Evolutionary conservation across 2,113 vertebrate species (phyloP), one percentile per base, ranked within the genome.

Genomic region (Puntigrus tetrazona): DNA sequence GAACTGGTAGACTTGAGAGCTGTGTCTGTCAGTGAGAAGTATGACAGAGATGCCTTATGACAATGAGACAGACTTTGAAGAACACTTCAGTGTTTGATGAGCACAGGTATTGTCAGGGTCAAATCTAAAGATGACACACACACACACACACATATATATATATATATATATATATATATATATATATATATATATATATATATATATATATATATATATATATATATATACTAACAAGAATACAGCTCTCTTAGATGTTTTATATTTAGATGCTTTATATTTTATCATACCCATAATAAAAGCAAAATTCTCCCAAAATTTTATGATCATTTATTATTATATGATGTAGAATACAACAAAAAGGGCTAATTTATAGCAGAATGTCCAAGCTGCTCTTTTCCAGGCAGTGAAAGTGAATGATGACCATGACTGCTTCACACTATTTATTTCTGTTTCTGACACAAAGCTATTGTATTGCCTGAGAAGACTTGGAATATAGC

Each of bases 81-180:
- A 55, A n/a, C n/a, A 22, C 52, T 55, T 8, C 29, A 8, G 7
- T 29, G 16, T 67, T 67, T 22, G 31, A 67, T 67, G 29, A 67
- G 63, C 29, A 67, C 16, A 67, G 31, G 13, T 55, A 55, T n/a
- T n/a, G 20, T 69, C 18, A 69, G 18, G 14, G 16, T 67, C 63
- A 67, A 67, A 36, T 69, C 65, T 22, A 67, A 67, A 36, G 29
- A 63, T 67, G 63, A 67, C 7, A n/a, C n/a, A n/a, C n/a, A n/a
- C n/a, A n/a, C n/a, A n/a, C n/a, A n/a, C n/a, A n/a, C n/a, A n/a
- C n/a, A n/a, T n/a, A n/a, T n/a, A n/a, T n/a, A n/a, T n/a, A n/a
- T n/a, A n/a, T n/a, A n/a, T n/a, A n/a, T n/a, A n/a, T n/a, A n/a
- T n/a, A n/a, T n/a, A n/a, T n/a, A n/a, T n/a, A n/a, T n/a, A n/a